Base-by-base conservation (phyloP, 2,113 vertebrate genomes). In the Struthidea cinerea region DNA sequence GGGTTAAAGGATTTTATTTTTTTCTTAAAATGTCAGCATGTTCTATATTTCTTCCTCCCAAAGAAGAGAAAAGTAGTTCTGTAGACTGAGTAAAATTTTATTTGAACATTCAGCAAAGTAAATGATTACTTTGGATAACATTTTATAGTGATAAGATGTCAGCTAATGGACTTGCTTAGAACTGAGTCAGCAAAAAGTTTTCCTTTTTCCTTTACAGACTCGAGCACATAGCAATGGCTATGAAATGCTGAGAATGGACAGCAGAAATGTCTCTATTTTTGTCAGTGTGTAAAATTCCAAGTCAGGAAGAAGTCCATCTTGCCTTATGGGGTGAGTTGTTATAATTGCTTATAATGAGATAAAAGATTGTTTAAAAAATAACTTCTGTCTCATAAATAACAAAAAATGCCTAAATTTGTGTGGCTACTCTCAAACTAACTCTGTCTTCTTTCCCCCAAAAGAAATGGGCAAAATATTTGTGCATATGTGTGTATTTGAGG, bases 131-230 rank as follows among this genome's bases (percentile, higher is more conserved):
- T 86, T 77, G 68, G 59, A 94, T 86, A 94, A 92, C 1, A 0
- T 59, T 92, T 84, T 88, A 26, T 35, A 78, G 33, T 32, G 63
- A 92, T 91, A 96, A 94, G 76, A 77, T 49, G 46, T 67, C n/a
- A 52, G 42, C 73, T 93, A 94, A 92, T 78, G 93, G 71, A 80
- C 55, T 90, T 95, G 90, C 94, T 96, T 77, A 87, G 27, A 89
- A 84, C 50, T 84, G 63, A 89, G 16, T 89, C 76, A 93, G 76
- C 59, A 89, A 90, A 86, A 26, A 81, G 39, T 70, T 80, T 77
- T 85, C 9, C 39, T 69, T 94, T 93, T 83, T 83, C 52, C 30
- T 67, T 77, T 86, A 47, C 11, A 46, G 24, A 41, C 8, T 61
- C 6, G 1, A 42, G 8, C 63, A 74, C 10, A 46, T 22, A 90